phyloP scores from a whole-genome alignment of 2,113 vertebrate genomes.

The Urocitellus parryii region DNA sequence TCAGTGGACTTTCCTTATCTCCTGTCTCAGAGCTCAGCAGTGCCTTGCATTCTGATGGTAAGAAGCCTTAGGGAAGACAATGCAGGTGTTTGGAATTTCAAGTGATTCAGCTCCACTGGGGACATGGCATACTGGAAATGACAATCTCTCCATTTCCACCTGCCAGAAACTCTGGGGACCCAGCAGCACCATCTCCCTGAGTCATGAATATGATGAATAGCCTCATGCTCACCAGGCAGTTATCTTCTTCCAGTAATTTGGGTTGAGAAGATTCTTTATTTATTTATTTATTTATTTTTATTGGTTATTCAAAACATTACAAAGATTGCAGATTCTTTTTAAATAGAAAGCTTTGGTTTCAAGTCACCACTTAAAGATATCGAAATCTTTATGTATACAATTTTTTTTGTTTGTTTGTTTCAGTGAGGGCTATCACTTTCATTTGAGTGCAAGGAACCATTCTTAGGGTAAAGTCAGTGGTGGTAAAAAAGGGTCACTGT shows the following conservation, averaged over 20 bases:
- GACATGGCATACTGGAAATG: background rate
- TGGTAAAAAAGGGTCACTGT: background rate
- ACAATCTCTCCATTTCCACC: conserved; percentile 65
- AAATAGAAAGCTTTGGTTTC: conserved; percentile 48
- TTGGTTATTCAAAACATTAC: no score
- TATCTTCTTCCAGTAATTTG: conserved; percentile 46
- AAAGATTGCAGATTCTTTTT: conserved; percentile 30
- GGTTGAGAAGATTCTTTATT: conserved; percentile 22
- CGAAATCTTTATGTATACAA: background rate
- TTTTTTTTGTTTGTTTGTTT: background rate
- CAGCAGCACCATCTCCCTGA: conserved; percentile 24
- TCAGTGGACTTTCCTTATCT: conserved; percentile 36
- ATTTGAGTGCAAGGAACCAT: background rate
- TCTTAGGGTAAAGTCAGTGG: background rate
- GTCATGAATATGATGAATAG: conserved; percentile 69
- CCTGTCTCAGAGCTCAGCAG: conserved; percentile 20
- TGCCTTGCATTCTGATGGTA: conserved; percentile 33
- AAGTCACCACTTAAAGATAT: conserved; percentile 5
- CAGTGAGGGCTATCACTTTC: background rate
- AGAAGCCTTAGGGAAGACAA: conserved; percentile 54
- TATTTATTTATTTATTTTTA: no score
- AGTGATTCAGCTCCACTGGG: conserved; percentile 52
- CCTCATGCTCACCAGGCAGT: background rate
- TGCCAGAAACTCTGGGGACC: conserved; percentile 39
- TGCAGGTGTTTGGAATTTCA: conserved; percentile 71